phyloP scores from a whole-genome alignment of 2,888 invertebrate genomes.

The Tiliacea citrago region DNA sequence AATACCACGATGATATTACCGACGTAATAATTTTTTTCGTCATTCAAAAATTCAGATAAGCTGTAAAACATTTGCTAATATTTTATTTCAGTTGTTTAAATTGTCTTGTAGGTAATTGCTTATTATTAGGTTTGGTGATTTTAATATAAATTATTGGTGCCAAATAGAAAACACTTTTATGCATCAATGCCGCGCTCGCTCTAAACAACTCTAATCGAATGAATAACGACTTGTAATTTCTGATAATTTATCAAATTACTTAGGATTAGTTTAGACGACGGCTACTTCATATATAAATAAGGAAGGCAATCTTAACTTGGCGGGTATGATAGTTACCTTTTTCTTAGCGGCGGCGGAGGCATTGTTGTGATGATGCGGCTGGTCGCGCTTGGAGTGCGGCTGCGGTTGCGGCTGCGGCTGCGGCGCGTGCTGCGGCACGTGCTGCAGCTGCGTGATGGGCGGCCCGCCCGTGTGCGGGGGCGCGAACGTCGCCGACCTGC shows the following conservation, averaged over 20 bases:
- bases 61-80: no score
- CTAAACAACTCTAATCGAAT: no score
- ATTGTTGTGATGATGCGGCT: conserved; percentile 78
- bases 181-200: no score
- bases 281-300: background rate
- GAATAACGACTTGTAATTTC: background rate
- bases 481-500: conserved; percentile 78
- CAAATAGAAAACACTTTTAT: no score
- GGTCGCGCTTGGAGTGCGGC: conserved; percentile 83
- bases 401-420: conserved; percentile 73
- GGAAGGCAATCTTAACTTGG: background rate
- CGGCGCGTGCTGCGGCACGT: conserved; percentile 75
- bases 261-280: background rate
- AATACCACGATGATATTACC: no score
- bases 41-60: no score
- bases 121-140: no score
- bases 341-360: conserved; percentile 81
- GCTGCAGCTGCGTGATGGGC: conserved; percentile 45
- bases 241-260: background rate
- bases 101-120: no score
- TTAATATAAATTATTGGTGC: no score
- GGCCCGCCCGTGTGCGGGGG: conserved; percentile 76
- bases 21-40: no score
- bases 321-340: conserved; percentile 74
- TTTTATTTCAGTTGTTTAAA: no score